Evolutionary conservation across 2,113 vertebrate genomes (phyloP).

Genomic region (Dolichotis patagonum): DNA sequence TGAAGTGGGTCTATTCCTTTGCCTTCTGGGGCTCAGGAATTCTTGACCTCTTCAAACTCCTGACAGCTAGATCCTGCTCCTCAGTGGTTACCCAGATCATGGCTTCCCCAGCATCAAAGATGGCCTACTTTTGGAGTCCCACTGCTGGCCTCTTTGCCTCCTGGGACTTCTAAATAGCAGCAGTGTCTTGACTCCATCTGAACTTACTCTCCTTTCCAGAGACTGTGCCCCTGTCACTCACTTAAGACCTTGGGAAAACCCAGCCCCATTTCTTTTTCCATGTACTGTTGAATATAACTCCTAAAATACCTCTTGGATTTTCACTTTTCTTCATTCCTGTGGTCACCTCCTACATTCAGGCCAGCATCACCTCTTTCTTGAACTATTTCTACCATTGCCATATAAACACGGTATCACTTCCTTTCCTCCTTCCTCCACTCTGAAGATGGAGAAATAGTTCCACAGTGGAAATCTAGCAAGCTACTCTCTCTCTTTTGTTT

Average conservation of each 20-base stretch:
- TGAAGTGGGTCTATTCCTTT: conserved; percentile 2
- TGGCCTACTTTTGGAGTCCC: not conserved
- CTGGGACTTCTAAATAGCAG: not conserved
- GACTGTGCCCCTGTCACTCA: not conserved
- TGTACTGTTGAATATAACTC: not conserved
- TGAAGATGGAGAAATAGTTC: not conserved
- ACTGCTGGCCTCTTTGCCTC: not conserved
- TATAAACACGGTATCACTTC: not conserved
- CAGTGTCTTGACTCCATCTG: not conserved
- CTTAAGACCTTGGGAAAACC: not conserved
- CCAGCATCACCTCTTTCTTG: not conserved
- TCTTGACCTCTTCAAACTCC: not conserved
- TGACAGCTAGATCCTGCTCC: not conserved
- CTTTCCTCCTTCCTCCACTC: not conserved
- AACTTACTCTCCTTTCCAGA: not conserved
- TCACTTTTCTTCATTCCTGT: not conserved
- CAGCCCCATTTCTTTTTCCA: not conserved
- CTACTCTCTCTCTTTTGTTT: too few relatives aligned
- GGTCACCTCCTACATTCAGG: not conserved
- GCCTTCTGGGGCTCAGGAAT: not conserved
- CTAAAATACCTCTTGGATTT: conserved; percentile 14
- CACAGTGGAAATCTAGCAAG: conserved; percentile 13
- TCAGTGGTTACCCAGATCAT: not conserved
- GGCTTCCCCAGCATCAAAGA: not conserved
- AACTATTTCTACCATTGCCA: not conserved